Percentiles rank a stretch among this genome's conserved stretches.
Conservation (phyloP, 2,888 invertebrate genomes). For the Chelonus formosanus region DNA sequence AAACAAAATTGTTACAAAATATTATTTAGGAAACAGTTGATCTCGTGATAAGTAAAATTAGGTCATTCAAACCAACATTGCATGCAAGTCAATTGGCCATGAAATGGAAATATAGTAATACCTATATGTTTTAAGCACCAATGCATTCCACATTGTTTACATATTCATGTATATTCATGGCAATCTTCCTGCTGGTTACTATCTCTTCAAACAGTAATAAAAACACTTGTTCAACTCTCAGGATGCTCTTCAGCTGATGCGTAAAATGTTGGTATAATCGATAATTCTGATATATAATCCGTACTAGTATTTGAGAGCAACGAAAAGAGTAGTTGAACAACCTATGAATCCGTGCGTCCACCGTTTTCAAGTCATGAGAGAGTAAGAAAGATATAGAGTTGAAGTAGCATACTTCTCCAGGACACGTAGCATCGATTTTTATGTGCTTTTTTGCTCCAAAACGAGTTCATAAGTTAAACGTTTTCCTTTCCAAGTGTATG, state of each 20-base stretch:
- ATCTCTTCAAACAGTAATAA: neutral
- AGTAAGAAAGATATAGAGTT: slow-evolving; percentile 3
- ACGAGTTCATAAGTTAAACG: slow-evolving; percentile 8
- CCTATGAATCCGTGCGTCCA: slow-evolving; percentile 22
- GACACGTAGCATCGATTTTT: slow-evolving; percentile 25
- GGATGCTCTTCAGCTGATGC: too few relatives aligned
- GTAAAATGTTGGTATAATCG: too few relatives aligned
- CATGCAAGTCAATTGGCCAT: slow-evolving; percentile 31
- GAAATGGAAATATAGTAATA: slow-evolving; percentile 26
- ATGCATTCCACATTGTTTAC: slow-evolving; percentile 19
- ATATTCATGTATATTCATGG: slow-evolving; percentile 15
- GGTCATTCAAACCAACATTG: slow-evolving; percentile 27
- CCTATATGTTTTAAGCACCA: slow-evolving; percentile 9
- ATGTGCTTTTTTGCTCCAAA: slow-evolving; percentile 1
- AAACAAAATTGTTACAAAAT: slow-evolving; percentile 7
- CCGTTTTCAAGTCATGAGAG: slow-evolving; percentile 3
- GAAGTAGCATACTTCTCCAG: slow-evolving; percentile 15
- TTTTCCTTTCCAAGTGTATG: too few relatives aligned
- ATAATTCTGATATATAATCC: neutral
- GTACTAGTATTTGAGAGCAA: neutral
- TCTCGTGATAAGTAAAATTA: slow-evolving; percentile 26
- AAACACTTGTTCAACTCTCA: too few relatives aligned
- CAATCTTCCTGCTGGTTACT: neutral
- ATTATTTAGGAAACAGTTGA: slow-evolving; percentile 21
- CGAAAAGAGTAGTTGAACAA: slow-evolving; percentile 20